Base-by-base conservation (phyloP, 2,113 vertebrate species). In the Pycnonotus jocosus region DNA sequence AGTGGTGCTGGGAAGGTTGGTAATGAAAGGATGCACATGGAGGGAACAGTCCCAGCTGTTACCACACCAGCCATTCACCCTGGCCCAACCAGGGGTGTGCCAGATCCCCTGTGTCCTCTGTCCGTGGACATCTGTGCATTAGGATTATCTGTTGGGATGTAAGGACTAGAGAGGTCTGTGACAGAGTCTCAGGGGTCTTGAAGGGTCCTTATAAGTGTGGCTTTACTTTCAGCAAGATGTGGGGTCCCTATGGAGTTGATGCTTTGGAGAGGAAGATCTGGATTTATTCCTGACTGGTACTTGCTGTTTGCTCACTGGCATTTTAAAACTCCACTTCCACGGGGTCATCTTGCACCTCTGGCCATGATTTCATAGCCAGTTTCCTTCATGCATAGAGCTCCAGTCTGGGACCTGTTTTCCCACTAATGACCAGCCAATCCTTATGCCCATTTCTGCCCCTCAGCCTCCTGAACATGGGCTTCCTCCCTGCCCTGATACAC, bases 401-500 rank as follows among this genome's bases (percentile, higher is more conserved):
- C 44, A 70, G 12, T 5, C 22, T 58, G 61, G 31, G 28, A 62
- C 11, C 16, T 45, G 8, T 22, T 68, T 61, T 21, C 78, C 53
- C 38, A 12, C 16, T 31, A 19, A 54, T 2, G 1, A 50, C 35
- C 66, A 45, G 11, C 3, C 28, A 68, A 19, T 22, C 56, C 37
- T 38, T 31, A 11, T 2, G 6, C 57, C 54, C 19, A 22, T 58
- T 42, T 58, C 79, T 71, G n/a, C 25, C 50, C 53, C 25, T 4
- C 50, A 37, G 18, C 28, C 16, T 56, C 45, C 72, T 1, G 3
- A 51, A 25, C 20, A 33, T 0, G 0, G 69, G 8, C 17, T 21
- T 40, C 16, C 8, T 0, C 31, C 54, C 57, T 77, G 44, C 56
- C 61, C 51, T 12, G 18, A 60, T 6, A 18, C 50, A 56, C 40